Base-by-base conservation (phyloP, 2,888 invertebrate species). In the Invenusta paracnida region DNA sequence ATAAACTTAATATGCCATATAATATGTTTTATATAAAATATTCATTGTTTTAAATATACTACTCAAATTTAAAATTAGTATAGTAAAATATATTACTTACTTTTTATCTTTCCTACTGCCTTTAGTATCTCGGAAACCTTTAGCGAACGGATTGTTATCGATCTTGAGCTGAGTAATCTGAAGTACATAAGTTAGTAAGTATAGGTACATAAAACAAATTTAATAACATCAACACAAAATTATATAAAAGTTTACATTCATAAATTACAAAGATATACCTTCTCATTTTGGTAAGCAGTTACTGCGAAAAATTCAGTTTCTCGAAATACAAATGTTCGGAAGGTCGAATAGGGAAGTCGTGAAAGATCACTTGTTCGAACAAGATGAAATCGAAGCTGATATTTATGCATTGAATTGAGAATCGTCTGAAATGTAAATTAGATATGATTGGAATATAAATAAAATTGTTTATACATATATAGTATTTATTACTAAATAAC, bases 231-330 rank as follows among this genome's bases (percentile, higher is more conserved):
- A 48, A 48, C 5, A 11, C 17, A 48, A 11, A 5, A 17, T 48
- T 11, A 48, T 48, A 11, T 48, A 48, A 11, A 48, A 11, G 48
- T 48, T 11, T 48, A 48, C 17, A 48, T 48, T 11, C 17, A 48
- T 48, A 48, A 11, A 17, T 11, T 11, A 48, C 17, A 48, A n/a
- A 23, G 1, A 11, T 17, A 25, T 91, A 98, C 98, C 95, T 98
- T 98, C 93, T 99, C 98, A 92, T 99, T 99, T 93, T 99, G 99
- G 93, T 99, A 99, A 88, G 99, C 99, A 87, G 99, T 99, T 89
- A 99, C 99, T 86, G 98, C 99, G 90, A 99, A 98, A 93, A 99
- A 99, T 93, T 97, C 96, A 88, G 91, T 91, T 88, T 92, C 92
- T 86, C 90, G 90, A 88, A 92, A 92, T n/a, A 91, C 90, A 87